A percentile compares a stretch with the other conserved stretches of the same genome.
phyloP scores from a whole-genome alignment of 2,888 invertebrate genomes.

The Leptogaster cylindrica region DNA sequence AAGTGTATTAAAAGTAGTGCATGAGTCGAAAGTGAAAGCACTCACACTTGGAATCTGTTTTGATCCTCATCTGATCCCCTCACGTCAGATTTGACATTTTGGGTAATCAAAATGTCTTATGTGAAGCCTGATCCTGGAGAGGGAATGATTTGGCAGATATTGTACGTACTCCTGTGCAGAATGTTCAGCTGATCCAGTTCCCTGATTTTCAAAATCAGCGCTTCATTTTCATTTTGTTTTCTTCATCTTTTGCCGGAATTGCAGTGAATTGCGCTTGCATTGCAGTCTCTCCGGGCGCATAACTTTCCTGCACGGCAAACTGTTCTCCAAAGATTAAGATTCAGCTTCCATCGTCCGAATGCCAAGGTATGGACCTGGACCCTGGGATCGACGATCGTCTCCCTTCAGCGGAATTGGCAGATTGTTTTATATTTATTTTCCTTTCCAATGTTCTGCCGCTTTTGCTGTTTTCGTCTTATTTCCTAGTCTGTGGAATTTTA shows the following conservation, averaged over 20 bases:
- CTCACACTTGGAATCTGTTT: conserved; percentile 21
- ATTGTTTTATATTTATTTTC: not conserved
- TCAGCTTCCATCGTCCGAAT: too few species aligned
- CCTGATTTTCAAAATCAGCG: conserved; percentile 7
- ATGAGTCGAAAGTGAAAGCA: conserved; percentile 5
- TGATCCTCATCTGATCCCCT: conserved; percentile 39
- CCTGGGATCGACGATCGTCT: too few species aligned
- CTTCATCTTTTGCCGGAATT: too few species aligned
- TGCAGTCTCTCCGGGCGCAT: too few species aligned
- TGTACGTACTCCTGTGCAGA: not conserved
- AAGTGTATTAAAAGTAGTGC: conserved; percentile 11
- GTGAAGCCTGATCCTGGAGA: conserved; percentile 1
- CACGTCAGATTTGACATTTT: conserved; percentile 30
- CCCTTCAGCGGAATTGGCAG: too few species aligned
- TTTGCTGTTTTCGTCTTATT: not conserved
- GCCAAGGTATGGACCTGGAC: too few species aligned
- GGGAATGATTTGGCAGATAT: not conserved
- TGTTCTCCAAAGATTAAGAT: too few species aligned
- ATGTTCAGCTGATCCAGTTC: not conserved
- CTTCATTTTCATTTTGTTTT: conserved; percentile 9
- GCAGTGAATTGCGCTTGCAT: too few species aligned
- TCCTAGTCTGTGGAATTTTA: conserved; percentile 32
- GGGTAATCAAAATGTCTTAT: not conserved
- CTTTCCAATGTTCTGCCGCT: not conserved
- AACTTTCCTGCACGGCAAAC: too few species aligned